Conservation (phyloP, 1,140 invertebrate genomes). For the Papilio polyxenes region DNA sequence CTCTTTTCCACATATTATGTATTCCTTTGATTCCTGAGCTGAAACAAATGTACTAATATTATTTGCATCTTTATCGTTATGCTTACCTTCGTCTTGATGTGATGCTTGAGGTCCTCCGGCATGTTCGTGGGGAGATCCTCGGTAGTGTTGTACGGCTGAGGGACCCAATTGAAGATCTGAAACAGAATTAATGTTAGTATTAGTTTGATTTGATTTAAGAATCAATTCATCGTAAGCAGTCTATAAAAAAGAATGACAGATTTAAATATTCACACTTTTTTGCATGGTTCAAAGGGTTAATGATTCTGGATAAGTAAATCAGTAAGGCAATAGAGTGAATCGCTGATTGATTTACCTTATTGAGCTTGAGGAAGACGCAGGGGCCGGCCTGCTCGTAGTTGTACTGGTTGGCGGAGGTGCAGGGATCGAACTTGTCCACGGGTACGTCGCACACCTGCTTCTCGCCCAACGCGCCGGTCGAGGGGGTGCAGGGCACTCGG, state of each 20-base stretch:
- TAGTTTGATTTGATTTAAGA: too few species aligned
- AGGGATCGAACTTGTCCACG: constrained; percentile 84
- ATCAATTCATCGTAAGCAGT: too few species aligned
- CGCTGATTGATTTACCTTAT: constrained; percentile 82
- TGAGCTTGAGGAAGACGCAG: constrained; percentile 92
- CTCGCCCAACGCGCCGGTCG: constrained; percentile 69
- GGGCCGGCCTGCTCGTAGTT: constrained; percentile 89
- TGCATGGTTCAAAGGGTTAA: neutral
- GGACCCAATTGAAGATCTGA: constrained; percentile 91
- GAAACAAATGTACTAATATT: too few species aligned
- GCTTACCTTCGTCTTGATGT: constrained; percentile 82
- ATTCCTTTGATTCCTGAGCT: too few species aligned
- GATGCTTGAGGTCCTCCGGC: constrained; percentile 87
- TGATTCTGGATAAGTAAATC: neutral
- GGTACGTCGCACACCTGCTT: constrained; percentile 79
- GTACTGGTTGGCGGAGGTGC: constrained; percentile 86
- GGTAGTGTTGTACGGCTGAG: constrained; percentile 88
- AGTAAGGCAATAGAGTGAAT: neutral
- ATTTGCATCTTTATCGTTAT: constrained; percentile 25
- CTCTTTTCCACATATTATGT: too few species aligned
- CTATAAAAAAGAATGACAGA: too few species aligned
- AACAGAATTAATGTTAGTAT: constrained; percentile 42
- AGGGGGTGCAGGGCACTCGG: constrained; percentile 81
- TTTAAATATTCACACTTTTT: neutral
- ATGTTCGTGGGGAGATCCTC: constrained; percentile 85